phyloP scores from a whole-genome alignment of 2,797 vertebrate genomes.

The Australoheros facetus region DNA sequence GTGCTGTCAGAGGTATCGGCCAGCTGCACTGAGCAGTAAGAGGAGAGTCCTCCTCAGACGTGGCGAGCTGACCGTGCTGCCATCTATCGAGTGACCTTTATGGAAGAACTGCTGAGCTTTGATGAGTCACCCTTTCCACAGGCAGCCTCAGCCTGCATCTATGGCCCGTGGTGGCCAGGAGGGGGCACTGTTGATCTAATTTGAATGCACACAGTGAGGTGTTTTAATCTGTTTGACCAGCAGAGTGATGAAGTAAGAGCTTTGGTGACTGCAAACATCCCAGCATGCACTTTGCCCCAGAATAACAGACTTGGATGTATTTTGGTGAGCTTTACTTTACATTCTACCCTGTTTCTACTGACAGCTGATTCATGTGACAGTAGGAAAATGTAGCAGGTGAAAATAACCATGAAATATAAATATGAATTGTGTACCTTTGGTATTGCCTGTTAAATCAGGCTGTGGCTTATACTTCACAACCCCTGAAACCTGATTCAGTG shows the following conservation, averaged over 20 bases:
- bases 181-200: not conserved
- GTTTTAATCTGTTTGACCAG: not conserved
- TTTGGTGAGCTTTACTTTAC: not conserved
- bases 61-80: not conserved
- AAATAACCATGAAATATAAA: not conserved
- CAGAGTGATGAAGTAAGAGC: not conserved
- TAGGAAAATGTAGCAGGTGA: not conserved
- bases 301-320: not conserved
- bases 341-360: not conserved
- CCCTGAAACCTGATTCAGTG: too few relatives aligned
- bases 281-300: not conserved
- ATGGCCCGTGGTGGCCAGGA: not conserved
- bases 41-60: not conserved
- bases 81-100: not conserved
- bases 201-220: not conserved
- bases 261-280: not conserved
- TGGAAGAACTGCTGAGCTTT: not conserved
- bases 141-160: not conserved
- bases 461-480: too few relatives aligned
- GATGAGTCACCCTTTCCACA: not conserved
- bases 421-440: too few relatives aligned
- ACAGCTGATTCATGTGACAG: not conserved
- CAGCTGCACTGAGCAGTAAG: not conserved
- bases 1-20: not conserved
- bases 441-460: too few relatives aligned